Base-by-base conservation (phyloP, 2,888 invertebrate species). In the Rhaphigaster nebulosa region DNA sequence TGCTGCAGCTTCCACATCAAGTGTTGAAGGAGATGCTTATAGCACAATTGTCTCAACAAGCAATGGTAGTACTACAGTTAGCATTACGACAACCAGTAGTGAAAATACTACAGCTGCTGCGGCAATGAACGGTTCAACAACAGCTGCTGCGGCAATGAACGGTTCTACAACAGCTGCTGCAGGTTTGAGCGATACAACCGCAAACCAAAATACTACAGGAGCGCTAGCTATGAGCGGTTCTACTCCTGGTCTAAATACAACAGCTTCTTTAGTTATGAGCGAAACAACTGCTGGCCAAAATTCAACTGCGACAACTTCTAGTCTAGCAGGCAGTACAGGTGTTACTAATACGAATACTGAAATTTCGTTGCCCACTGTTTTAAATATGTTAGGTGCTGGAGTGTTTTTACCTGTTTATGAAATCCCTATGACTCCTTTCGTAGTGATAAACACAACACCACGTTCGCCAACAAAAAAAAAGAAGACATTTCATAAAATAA, bases 381-480 rank as follows among this genome's bases (percentile, higher is more conserved):
- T 76, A 23, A 76, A 76, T 76, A 76, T 76, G 70, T 76, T 26
- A 20, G 70, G 70, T 1, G 70, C 70, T 76, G 70, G 70, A 20
- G 10, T 76, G 23, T 20, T 84, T 45, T 45, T 84, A n/a, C 45
- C 41, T 20, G n/a, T 84, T 84, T 84, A 84, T 50, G 45, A 50
- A 84, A 15, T 84, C 4, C 84, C 84, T 45, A n/a, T 84, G n/a
- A 84, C 84, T n/a, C 84, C 41, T n/a, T n/a, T 84, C 0, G 3
- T 45, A 13, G 13, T 84, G 13, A 18, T 23, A 0, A 41, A n/a
- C 45, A 84, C 84, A 80, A 23, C 23, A 41, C 26, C 26, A 84
- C n/a, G 45, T 41, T 15, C 15, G 3, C 65, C 70, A 20, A 76
- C 70, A 76, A 76, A 38, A 38, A 76, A 76, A 38, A 76, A 76